These are phyloP conservation scores for Harpagus bidentatus DNA, from an alignment of 2,113 vertebrate genomes.

Conservation along the genomic window DNA sequence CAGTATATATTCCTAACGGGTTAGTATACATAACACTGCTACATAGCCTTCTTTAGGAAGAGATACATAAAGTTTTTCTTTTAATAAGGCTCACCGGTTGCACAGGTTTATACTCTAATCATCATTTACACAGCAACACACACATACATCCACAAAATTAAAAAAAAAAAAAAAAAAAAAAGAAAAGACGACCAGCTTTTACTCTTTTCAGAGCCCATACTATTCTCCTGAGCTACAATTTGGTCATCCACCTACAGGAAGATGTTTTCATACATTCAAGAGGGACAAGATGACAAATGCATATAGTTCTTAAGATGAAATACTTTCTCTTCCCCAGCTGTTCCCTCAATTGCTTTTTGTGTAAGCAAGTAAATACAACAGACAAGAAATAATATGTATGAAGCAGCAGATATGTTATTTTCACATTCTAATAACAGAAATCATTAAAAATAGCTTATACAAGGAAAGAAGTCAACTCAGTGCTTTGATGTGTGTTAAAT, in stretches of 20 bases:
- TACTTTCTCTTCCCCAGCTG: not conserved
- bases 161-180: not conserved
- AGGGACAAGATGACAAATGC: not conserved
- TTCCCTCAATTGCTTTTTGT: not conserved
- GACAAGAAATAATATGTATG: not conserved
- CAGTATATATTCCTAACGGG: not conserved
- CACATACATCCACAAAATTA: not conserved
- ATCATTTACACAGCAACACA: not conserved
- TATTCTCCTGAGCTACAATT: not conserved
- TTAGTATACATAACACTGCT: not conserved
- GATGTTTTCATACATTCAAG: not conserved
- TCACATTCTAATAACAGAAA: not conserved
- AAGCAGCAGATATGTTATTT: not conserved
- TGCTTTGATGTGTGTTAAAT: not conserved
- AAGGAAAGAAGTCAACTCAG: not conserved
- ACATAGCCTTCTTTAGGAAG: not conserved
- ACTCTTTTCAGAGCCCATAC: not conserved
- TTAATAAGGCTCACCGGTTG: not conserved
- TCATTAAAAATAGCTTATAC: not conserved
- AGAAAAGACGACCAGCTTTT: not conserved
- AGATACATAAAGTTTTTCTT: not conserved
- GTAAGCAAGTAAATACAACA: not conserved
- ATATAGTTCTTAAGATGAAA: accelerated
- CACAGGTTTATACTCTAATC: not conserved
- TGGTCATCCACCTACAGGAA: not conserved